Conservation (phyloP, 2,113 vertebrate genomes). For the Indicator indicator region DNA sequence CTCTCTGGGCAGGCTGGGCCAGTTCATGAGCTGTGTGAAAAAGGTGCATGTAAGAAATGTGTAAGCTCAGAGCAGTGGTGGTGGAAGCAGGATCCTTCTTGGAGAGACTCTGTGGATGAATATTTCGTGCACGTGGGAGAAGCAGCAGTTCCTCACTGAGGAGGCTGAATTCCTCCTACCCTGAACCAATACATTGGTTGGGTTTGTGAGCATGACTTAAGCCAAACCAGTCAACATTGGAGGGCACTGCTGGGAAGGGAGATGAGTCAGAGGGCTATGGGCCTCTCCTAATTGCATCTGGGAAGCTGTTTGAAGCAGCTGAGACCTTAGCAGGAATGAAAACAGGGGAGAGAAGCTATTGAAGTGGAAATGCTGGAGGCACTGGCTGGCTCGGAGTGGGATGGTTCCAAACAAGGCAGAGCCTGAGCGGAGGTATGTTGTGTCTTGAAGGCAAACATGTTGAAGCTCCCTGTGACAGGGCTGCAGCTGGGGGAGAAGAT, state of each 20-base stretch:
- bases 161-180: neutral
- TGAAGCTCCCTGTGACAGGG: neutral
- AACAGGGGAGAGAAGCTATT: neutral
- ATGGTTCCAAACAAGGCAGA: neutral
- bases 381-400: neutral
- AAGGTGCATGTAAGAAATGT: accelerated
- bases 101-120: neutral
- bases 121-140: neutral
- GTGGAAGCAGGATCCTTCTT: neutral
- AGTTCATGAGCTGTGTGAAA: neutral
- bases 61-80: neutral
- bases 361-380: slow-evolving; percentile 36
- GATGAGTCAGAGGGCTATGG: slow-evolving; percentile 14
- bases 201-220: neutral
- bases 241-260: neutral
- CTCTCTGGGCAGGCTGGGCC: too few relatives aligned
- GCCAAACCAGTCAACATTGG: neutral
- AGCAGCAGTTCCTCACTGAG: neutral
- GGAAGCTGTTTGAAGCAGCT: slow-evolving; percentile 7
- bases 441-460: neutral
- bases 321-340: slow-evolving; percentile 4
- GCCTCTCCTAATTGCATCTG: neutral
- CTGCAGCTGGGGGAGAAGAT: neutral
- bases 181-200: neutral
- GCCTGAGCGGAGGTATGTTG: neutral